These are phyloP conservation scores for Hestina assimilis DNA, from an alignment of 1,140 invertebrate genomes.

Conservation along the genomic window DNA sequence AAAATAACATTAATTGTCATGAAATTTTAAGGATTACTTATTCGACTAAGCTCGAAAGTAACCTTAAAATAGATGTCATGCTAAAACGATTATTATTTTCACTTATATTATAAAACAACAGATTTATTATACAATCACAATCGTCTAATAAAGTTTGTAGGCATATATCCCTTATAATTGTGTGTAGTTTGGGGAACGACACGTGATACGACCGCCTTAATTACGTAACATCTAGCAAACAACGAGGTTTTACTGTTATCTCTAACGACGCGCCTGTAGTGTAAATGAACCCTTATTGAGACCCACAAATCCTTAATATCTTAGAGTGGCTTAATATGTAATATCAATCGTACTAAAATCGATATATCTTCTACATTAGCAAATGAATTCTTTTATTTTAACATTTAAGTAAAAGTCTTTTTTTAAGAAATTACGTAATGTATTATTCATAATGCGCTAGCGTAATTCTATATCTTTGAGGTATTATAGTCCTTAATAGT, in stretches of 20 bases:
- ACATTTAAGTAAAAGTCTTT: not conserved
- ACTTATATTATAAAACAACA: no score
- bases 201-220: conserved; percentile 4
- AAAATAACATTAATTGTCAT: no score
- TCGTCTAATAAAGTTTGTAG: not conserved
- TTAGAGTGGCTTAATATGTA: not conserved
- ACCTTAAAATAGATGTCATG: no score
- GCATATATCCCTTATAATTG: not conserved
- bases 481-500: not conserved
- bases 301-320: not conserved
- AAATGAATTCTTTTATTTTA: no score
- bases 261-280: not conserved
- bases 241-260: conserved; percentile 9
- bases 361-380: not conserved
- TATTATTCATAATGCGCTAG: not conserved
- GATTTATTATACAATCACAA: not conserved
- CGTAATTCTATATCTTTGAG: not conserved
- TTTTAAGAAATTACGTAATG: not conserved
- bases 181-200: conserved; percentile 4
- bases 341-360: not conserved
- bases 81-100: no score
- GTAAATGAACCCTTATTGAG: not conserved
- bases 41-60: no score
- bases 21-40: no score
- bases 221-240: conserved; percentile 7